phyloP scores from a whole-genome alignment of 2,797 vertebrate species.

The Gadopsis bispinosus region DNA sequence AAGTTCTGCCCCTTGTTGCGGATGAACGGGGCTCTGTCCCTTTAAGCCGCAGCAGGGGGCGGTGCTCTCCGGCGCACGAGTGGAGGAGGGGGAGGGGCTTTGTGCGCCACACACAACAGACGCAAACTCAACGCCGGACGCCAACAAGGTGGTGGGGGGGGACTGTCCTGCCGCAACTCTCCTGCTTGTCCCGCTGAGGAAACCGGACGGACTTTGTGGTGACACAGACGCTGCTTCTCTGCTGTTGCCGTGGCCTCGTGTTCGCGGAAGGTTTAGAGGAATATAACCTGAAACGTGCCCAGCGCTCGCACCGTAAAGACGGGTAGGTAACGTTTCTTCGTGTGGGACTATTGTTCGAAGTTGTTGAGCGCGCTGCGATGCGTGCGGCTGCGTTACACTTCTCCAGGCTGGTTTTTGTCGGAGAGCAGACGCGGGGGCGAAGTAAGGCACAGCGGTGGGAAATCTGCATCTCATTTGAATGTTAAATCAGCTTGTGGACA shows the following conservation, averaged over 20 bases:
- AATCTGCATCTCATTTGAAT: constrained; percentile 79
- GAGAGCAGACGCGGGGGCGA: neutral
- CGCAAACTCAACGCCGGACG: constrained; percentile 38
- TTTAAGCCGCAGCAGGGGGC: constrained; percentile 77
- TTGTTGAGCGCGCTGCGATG: neutral
- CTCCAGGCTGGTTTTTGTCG: neutral
- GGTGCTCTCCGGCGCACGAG: constrained; percentile 49
- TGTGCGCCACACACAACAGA: constrained; percentile 58
- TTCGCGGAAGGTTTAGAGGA: constrained; percentile 45
- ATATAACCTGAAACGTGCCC: constrained; percentile 48
- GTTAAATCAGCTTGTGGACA: constrained; percentile 50
- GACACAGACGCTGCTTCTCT: neutral
- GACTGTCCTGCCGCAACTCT: constrained; percentile 6
- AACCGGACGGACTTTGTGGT: neutral
- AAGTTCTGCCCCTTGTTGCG: constrained; percentile 43
- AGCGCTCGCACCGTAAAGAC: neutral
- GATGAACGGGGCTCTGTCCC: constrained; percentile 59
- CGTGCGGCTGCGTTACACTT: neutral
- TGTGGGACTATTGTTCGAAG: constrained; percentile 3
- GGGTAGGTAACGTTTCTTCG: constrained; percentile 60
- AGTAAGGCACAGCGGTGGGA: constrained; percentile 23
- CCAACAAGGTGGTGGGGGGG: neutral
- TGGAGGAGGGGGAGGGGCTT: constrained; percentile 45
- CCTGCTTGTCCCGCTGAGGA: constrained; percentile 13
- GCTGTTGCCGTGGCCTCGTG: rapidly evolving